Percentiles rank a stretch among this genome's conserved stretches.
Conservation (phyloP, 2,888 invertebrate genomes). For the Eutolmus rufibarbis region DNA sequence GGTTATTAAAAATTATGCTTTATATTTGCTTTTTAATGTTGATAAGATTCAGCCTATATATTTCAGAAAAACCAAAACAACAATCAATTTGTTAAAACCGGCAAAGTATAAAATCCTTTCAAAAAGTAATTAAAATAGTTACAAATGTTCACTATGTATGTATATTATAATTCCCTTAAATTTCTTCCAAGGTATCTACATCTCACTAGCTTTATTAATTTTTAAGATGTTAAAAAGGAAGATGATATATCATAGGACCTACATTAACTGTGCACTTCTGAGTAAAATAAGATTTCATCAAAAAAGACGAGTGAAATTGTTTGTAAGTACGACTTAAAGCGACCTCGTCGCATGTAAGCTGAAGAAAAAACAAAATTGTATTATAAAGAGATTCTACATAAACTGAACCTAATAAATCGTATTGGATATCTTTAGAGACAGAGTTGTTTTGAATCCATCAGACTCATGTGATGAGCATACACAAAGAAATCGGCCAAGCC, state of each 20-base stretch:
- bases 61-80: no score
- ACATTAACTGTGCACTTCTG: neutral
- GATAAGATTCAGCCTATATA: no score
- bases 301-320: neutral
- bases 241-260: neutral
- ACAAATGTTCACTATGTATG: neutral
- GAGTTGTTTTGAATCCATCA: neutral
- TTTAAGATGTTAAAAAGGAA: neutral
- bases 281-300: neutral
- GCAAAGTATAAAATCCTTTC: no score
- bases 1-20: no score
- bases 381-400: neutral
- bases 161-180: neutral
- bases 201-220: conserved; percentile 30
- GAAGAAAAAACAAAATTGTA: neutral
- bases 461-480: neutral
- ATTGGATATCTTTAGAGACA: neutral
- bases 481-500: neutral
- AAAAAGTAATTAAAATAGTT: no score
- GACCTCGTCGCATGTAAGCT: neutral
- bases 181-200: neutral
- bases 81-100: no score
- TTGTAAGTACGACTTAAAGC: conserved; percentile 1
- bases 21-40: no score
- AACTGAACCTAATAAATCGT: neutral